Base-by-base conservation (phyloP, 2,113 vertebrate genomes). In the Gobius niger region DNA sequence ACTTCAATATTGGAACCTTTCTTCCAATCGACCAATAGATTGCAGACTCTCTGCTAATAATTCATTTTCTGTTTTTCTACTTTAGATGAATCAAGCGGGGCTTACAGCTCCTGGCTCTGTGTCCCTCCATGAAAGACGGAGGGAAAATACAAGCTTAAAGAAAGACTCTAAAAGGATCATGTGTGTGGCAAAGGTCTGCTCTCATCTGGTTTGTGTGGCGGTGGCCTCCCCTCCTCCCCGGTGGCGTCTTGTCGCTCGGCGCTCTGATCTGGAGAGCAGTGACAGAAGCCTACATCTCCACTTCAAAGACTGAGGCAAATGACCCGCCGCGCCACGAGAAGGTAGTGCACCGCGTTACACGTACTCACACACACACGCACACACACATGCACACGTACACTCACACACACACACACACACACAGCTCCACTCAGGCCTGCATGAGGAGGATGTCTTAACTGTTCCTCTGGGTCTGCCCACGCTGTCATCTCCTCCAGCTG, bases 301-400 rank as follows among this genome's bases (percentile, higher is more conserved):
- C 85, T 83, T 90, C 78, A 85, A 86, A 84, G 75, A 64, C 71
- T 52, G 64, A 81, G 65, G 59, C 72, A 73, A 85, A 85, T 78
- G 75, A 82, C 82, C 86, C 24, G 0, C 71, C 72, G 7, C 59
- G 34, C 68, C 56, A 70, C 19, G 1, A 67, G 62, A 80, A 76
- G 72, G 34, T 24, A 34, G 70, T 73, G 41, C 63, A 34, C 54
- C 46, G 59, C 75, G 65, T 77, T 69, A 69, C 41, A 77, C 67
- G 60, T 70, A 71, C 47, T 9, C 68, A 34, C 60, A 54, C 72
- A 63, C 69, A 57, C 41, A 34, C n/a, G 10, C 47, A 6, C 51
- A 18, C 8, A 19, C 16, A 19, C 51, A n/a, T 41, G 13, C 63
- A 63, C 63, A 63, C 65, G 78, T 47, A 64, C 49, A 6, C 49